Base-by-base conservation (phyloP, 2,797 vertebrate genomes). In the Arnoldichthys spilopterus region DNA sequence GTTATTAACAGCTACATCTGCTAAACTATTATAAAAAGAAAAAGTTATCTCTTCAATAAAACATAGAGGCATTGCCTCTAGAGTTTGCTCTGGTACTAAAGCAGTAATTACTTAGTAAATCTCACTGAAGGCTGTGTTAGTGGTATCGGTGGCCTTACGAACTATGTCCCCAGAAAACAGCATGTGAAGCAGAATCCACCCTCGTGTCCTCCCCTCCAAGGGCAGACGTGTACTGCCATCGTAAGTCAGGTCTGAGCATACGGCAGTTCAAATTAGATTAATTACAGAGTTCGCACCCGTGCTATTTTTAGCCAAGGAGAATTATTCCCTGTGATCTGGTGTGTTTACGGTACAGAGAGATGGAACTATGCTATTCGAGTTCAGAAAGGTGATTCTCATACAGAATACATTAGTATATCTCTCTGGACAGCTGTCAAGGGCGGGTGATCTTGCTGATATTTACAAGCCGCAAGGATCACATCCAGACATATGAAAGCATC, bases 71-170 rank as follows among this genome's bases (percentile, higher is more conserved):
- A 61, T 40, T 53, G 24, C 45, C 43, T 72, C 76, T 72, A 69
- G 74, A 59, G 75, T 75, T 82, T 40, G 74, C 72, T 72, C 66
- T 77, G 66, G 26, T 74, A 77, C 76, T 74, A 69, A 83, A 78
- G 70, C 72, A 82, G 80, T 86, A 83, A 86, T 87, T 83, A 74
- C 71, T 76, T 71, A 79, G 78, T 85, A 80, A 86, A 86, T 86
- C 79, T 81, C 59, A 76, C 47, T 67, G 77, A 83, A 76, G 66
- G 72, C 74, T 69, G 28, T 18, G 56, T 67, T 63, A 62, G 73
- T 63, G 53, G 24, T 82, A 86, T 85, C 86, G 59, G 81, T 85
- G 71, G 70, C 71, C 75, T 83, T 49, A 66, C 18, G 54, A 82
- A 83, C 80, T 68, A 20, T 74, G 72, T 37, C 72, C 64, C 15